These are phyloP conservation scores for Epizoanthus stellaris DNA, from an alignment of 92 coral and sea anemone genomes.

Conservation along the genomic window DNA sequence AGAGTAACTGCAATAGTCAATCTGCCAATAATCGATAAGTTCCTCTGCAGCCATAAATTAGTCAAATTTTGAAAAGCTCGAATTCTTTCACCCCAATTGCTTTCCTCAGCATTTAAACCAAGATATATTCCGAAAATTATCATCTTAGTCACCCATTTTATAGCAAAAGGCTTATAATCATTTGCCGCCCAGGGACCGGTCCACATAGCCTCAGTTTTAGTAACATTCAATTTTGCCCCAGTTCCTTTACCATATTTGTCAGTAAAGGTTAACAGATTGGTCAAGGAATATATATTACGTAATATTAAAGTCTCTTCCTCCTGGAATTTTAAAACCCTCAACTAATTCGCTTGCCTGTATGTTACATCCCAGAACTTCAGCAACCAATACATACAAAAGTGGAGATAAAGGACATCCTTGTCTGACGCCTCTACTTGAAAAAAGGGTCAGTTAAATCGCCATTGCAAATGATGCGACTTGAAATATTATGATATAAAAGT, in stretches of 20 bases:
- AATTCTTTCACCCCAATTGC: not conserved
- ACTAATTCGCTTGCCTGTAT: not conserved
- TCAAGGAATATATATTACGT: not conserved
- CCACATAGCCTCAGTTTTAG: not conserved
- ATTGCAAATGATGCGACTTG: not conserved
- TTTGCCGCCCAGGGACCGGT: not conserved
- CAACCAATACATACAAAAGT: not conserved
- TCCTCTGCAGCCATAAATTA: not conserved
- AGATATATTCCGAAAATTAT: not conserved
- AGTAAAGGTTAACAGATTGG: not conserved
- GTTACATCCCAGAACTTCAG: not conserved
- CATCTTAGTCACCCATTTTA: not conserved
- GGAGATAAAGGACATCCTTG: conserved; percentile 11
- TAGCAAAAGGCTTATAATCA: not conserved
- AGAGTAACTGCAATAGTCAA: not conserved
- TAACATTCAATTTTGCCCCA: not conserved
- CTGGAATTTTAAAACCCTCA: too few relatives aligned
- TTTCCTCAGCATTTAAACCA: not conserved
- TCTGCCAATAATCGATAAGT: not conserved
- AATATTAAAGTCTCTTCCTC: not conserved
- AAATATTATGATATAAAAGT: not conserved
- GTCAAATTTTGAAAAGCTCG: not conserved
- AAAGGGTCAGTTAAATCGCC: not conserved
- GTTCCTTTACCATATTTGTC: not conserved
- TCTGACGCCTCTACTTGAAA: not conserved